Evolutionary conservation across 2,113 vertebrate genomes (phyloP).

Genomic region (Myanophis thanlyinensis): DNA sequence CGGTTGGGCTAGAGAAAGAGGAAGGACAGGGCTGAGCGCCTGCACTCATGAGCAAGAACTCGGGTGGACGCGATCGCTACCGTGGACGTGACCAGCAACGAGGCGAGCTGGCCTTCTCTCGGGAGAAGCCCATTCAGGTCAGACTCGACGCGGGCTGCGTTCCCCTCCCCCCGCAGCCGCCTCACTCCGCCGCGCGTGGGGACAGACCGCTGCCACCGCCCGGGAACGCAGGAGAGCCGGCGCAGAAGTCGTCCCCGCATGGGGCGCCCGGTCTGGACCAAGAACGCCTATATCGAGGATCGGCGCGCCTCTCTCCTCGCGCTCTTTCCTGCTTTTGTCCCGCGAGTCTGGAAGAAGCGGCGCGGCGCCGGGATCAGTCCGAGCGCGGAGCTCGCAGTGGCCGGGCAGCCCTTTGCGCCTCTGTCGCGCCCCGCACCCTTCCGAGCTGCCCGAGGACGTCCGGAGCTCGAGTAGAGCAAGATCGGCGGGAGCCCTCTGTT

Average conservation of each 20-base stretch:
- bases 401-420: not conserved
- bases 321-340: not conserved
- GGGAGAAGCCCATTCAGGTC: not conserved
- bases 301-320: not conserved
- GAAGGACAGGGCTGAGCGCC: not conserved
- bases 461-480: not conserved
- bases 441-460: not conserved
- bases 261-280: not conserved
- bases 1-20: not conserved
- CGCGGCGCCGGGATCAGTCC: not conserved
- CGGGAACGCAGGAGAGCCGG: not conserved
- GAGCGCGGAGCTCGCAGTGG: not conserved
- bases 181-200: not conserved
- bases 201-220: not conserved
- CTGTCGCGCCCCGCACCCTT: no score
- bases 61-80: no score
- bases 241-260: not conserved
- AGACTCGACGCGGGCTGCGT: no score
- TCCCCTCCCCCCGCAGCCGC: not conserved
- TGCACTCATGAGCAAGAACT: not conserved
- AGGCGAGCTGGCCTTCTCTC: not conserved
- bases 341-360: not conserved
- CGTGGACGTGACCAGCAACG: not conserved
- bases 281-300: not conserved
- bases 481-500: no score